Evolutionary conservation across 2,888 invertebrate genomes (phyloP).

Genomic region (Cactoblastis cactorum): DNA sequence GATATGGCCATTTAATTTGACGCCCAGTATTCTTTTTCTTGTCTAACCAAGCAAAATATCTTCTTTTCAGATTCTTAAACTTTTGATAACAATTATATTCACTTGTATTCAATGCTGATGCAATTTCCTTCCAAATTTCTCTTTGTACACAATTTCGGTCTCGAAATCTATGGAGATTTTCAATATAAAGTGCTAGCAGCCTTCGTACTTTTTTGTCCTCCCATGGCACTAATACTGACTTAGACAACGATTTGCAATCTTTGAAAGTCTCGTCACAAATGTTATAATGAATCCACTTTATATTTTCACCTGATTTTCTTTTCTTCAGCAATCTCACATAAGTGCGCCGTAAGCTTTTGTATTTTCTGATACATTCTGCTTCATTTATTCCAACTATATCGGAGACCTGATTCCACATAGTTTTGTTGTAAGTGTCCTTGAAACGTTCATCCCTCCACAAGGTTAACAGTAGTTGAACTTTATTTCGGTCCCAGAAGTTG

Average conservation of each 20-base stretch:
- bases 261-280: constrained; percentile 65
- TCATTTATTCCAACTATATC: constrained; percentile 45
- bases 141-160: constrained; percentile 53
- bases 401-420: constrained; percentile 53
- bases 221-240: constrained; percentile 56
- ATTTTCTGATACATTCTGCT: constrained; percentile 62
- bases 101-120: constrained; percentile 51
- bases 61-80: constrained; percentile 65
- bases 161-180: constrained; percentile 54
- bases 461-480: constrained; percentile 54
- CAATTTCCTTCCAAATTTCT: constrained; percentile 69
- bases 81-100: constrained; percentile 69
- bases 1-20: constrained; percentile 61
- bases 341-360: constrained; percentile 57
- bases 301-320: constrained; percentile 56
- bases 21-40: constrained; percentile 52
- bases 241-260: constrained; percentile 53
- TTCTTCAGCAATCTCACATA: constrained; percentile 65
- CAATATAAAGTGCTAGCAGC: constrained; percentile 58
- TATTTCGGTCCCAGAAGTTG: constrained; percentile 61
- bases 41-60: constrained; percentile 59
- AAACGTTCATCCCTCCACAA: constrained; percentile 52
- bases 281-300: constrained; percentile 65
- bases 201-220: constrained; percentile 57
- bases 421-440: constrained; percentile 33